Percentiles rank a stretch among this genome's conserved stretches.
phyloP scores from a whole-genome alignment of 2,797 vertebrate species.

The Mastacembelus armatus region DNA sequence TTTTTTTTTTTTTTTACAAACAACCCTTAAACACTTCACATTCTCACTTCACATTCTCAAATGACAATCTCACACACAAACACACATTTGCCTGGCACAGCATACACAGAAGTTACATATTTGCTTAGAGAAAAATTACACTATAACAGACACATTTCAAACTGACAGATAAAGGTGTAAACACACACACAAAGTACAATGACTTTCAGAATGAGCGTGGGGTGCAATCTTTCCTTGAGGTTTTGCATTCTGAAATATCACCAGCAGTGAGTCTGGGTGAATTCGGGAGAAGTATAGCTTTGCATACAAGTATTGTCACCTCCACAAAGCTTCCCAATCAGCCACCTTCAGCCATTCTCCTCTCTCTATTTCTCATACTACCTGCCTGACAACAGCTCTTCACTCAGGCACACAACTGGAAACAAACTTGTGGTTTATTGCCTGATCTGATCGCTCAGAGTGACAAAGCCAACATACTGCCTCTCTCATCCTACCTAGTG shows the following conservation, averaged over 20 bases:
- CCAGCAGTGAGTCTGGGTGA: constrained; percentile 22
- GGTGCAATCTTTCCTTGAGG: constrained; percentile 42
- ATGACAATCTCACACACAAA: not conserved
- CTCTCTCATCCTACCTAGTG: constrained; percentile 12
- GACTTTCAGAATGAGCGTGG: not conserved
- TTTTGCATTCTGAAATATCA: constrained; percentile 54
- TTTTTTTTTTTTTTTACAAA: not conserved
- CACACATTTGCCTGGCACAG: not conserved
- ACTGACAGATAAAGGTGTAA: not conserved
- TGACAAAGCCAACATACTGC: constrained; percentile 25
- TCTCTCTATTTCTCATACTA: constrained; percentile 25
- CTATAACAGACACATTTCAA: constrained; percentile 7
- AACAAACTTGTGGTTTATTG: constrained; percentile 15
- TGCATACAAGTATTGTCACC: constrained; percentile 45
- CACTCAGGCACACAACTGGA: constrained; percentile 31
- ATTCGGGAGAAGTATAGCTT: constrained; percentile 30
- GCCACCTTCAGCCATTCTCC: constrained; percentile 18
- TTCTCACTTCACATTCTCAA: constrained; percentile 1
- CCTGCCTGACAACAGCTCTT: constrained; percentile 41
- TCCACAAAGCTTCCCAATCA: constrained; percentile 41
- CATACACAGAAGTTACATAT: not conserved
- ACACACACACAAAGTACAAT: constrained; percentile 2
- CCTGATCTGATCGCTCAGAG: constrained; percentile 18
- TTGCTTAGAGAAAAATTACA: not conserved
- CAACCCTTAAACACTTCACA: not conserved